Evolutionary conservation across 2,113 vertebrate species (phyloP).

Genomic region (Columba livia): DNA sequence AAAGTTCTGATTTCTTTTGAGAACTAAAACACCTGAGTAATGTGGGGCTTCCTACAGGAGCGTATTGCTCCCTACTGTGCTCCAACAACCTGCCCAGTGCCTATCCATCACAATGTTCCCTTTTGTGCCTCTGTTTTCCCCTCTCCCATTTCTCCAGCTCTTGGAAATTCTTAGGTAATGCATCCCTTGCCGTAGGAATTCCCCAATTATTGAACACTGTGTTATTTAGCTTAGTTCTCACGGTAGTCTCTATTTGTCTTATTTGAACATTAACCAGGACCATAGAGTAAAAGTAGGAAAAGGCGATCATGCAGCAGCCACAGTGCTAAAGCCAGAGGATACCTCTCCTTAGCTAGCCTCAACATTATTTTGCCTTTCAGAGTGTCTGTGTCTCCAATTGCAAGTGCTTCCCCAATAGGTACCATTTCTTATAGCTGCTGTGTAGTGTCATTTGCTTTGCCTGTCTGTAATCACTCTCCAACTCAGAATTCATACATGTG

Average conservation of each 20-base stretch:
- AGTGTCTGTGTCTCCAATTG: neutral
- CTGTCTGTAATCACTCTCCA: neutral
- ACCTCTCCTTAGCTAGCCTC: neutral
- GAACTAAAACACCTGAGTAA: neutral
- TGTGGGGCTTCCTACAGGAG: neutral
- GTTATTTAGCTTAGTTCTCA: neutral
- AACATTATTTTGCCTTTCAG: neutral
- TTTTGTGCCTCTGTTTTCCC: neutral
- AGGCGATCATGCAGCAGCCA: rapidly evolving
- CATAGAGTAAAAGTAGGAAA: neutral
- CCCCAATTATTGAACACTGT: neutral
- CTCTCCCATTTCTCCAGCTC: neutral
- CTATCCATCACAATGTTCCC: neutral
- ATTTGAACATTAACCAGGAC: neutral
- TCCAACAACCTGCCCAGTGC: neutral
- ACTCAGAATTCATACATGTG: neutral
- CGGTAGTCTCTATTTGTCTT: neutral
- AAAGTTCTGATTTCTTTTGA: neutral
- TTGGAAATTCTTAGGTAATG: neutral
- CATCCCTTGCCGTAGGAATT: neutral
- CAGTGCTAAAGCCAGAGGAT: neutral
- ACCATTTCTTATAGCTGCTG: neutral
- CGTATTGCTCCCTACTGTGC: neutral
- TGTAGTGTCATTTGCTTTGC: neutral
- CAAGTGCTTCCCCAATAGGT: neutral